Evolutionary conservation across 1,140 invertebrate species (phyloP).

Genomic region (Diploscapter pachys): DNA sequence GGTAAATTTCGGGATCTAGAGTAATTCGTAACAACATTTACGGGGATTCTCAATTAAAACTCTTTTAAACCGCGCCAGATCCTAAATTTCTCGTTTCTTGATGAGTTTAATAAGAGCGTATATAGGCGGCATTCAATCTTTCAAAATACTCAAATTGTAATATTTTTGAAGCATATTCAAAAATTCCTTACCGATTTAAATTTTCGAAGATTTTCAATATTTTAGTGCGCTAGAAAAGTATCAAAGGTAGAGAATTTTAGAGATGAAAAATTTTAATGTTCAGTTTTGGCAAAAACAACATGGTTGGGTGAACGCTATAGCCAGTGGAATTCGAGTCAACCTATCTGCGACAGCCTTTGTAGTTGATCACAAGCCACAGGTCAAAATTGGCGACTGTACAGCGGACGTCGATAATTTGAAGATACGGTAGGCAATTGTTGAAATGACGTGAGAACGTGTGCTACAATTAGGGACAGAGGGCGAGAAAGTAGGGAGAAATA

Average conservation of each 20-base stretch:
- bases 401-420: slow-evolving; percentile 39
- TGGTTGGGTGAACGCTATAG: slow-evolving; percentile 47
- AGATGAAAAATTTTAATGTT: slow-evolving; percentile 10
- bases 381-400: slow-evolving; percentile 36
- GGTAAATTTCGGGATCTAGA: too few species aligned
- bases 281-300: slow-evolving; percentile 7
- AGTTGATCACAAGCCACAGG: slow-evolving; percentile 41
- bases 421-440: slow-evolving; percentile 18
- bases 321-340: slow-evolving; percentile 38
- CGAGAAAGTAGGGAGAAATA: too few species aligned
- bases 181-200: too few species aligned
- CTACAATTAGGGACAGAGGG: too few species aligned
- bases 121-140: too few species aligned
- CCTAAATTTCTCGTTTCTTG: too few species aligned
- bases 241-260: too few species aligned
- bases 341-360: slow-evolving; percentile 36
- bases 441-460: too few species aligned
- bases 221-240: background rate
- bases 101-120: too few species aligned
- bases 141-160: background rate
- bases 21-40: too few species aligned
- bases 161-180: slow-evolving; percentile 1
- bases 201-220: background rate
- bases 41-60: too few species aligned
- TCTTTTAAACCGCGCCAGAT: too few species aligned